phyloP scores from a whole-genome alignment of 2,113 vertebrate genomes.

The Pseudopodoces humilis region DNA sequence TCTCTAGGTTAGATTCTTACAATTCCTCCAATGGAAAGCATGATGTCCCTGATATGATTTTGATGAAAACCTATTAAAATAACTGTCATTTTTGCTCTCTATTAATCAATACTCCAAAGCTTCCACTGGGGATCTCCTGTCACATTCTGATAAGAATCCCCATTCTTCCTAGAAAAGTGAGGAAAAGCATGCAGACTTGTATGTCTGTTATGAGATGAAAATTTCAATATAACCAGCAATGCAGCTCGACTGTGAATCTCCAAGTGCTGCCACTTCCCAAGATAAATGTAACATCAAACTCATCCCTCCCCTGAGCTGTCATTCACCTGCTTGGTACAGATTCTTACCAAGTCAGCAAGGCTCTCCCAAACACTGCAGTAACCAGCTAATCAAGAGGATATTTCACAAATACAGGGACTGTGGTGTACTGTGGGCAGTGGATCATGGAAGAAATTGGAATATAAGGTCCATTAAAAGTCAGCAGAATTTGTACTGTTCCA shows the following conservation, averaged over 20 bases:
- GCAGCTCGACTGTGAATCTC: neutral
- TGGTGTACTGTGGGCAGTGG: neutral
- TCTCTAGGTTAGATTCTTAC: neutral
- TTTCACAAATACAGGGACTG: neutral
- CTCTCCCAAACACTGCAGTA: neutral
- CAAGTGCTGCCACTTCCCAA: neutral
- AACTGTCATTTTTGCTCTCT: neutral
- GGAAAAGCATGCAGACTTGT: neutral
- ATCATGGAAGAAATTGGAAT: neutral
- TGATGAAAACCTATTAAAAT: neutral
- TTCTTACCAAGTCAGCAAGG: neutral
- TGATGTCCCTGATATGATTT: neutral
- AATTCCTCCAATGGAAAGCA: neutral
- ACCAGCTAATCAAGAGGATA: neutral
- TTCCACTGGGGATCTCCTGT: neutral
- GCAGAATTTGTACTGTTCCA: accelerated
- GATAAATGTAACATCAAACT: neutral
- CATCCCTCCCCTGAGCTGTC: neutral
- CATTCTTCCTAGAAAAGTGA: neutral
- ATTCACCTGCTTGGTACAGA: neutral
- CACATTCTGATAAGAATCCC: neutral
- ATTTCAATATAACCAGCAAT: neutral
- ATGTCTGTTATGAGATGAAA: neutral
- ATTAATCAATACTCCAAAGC: neutral
- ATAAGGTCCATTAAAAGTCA: neutral